Evolutionary conservation across 1,140 invertebrate genomes (phyloP).

Genomic region (Halesus radiatus): DNA sequence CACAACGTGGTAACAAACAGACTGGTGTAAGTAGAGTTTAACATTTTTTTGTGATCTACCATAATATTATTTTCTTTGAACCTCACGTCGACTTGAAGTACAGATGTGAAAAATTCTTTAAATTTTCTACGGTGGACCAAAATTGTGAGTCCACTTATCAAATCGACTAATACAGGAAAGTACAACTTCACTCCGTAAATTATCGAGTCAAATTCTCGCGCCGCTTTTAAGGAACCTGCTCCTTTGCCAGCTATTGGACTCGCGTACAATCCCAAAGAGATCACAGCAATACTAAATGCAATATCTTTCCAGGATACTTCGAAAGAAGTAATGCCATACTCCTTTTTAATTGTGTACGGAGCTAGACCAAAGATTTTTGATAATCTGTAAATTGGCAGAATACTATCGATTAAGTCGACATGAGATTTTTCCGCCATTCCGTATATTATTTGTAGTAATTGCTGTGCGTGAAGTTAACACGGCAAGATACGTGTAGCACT

Average conservation of each 20-base stretch:
- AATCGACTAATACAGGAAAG: conserved; percentile 6
- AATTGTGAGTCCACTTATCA: conserved; percentile 2
- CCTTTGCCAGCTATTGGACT: neutral
- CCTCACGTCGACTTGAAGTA: neutral
- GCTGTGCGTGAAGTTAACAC: no score
- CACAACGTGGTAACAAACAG: neutral
- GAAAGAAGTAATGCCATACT: neutral
- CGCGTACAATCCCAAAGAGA: neutral
- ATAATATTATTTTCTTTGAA: neutral
- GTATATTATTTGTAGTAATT: neutral
- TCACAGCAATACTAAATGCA: conserved; percentile 9
- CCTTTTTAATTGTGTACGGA: conserved; percentile 33
- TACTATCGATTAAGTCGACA: conserved; percentile 1
- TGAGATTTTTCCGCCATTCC: conserved; percentile 18
- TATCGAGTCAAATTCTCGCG: neutral
- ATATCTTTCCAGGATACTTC: conserved; percentile 4
- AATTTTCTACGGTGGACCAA: neutral
- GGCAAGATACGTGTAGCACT: no score
- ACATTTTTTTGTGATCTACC: neutral
- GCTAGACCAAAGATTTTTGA: conserved; percentile 34
- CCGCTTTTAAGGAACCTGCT: neutral
- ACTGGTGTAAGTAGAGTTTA: neutral
- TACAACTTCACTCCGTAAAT: conserved; percentile 18
- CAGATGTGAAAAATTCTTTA: conserved; percentile 1
- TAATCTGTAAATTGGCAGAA: conserved; percentile 41